phyloP scores from a whole-genome alignment of 1,140 invertebrate species.

The Megalopta genalis region DNA sequence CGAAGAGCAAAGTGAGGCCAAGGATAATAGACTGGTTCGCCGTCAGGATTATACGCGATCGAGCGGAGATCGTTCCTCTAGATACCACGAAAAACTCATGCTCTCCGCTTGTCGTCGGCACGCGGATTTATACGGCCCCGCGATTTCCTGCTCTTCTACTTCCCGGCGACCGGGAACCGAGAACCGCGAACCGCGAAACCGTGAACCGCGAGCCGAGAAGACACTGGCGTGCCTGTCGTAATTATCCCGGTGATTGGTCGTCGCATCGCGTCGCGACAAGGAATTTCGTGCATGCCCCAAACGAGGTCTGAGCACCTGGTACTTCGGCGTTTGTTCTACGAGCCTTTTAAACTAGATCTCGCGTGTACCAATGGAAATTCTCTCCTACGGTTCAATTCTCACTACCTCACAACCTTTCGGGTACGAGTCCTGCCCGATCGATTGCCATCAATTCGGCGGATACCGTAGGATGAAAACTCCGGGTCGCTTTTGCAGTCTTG shows the following conservation, averaged over 20 bases:
- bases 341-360: background rate
- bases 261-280: conserved; percentile 16
- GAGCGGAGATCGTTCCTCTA: conserved; percentile 49
- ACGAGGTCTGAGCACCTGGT: background rate
- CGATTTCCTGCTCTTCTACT: conserved; percentile 26
- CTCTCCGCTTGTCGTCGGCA: conserved; percentile 27
- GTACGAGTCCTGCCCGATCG: no score
- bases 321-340: background rate
- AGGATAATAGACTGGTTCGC: conserved; percentile 46
- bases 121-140: conserved; percentile 28
- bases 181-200: no score
- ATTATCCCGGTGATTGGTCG: conserved; percentile 24
- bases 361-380: background rate
- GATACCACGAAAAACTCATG: conserved; percentile 19
- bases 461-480: no score
- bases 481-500: no score
- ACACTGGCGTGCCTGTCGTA: conserved; percentile 36
- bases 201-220: background rate
- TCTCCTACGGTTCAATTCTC: background rate
- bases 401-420: no score
- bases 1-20: conserved; percentile 66
- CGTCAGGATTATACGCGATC: conserved; percentile 30
- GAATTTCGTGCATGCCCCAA: conserved; percentile 29
- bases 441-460: no score
- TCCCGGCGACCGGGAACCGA: background rate